Evolutionary conservation across 2,797 vertebrate species (phyloP).

Genomic region (Tangara arthus): DNA sequence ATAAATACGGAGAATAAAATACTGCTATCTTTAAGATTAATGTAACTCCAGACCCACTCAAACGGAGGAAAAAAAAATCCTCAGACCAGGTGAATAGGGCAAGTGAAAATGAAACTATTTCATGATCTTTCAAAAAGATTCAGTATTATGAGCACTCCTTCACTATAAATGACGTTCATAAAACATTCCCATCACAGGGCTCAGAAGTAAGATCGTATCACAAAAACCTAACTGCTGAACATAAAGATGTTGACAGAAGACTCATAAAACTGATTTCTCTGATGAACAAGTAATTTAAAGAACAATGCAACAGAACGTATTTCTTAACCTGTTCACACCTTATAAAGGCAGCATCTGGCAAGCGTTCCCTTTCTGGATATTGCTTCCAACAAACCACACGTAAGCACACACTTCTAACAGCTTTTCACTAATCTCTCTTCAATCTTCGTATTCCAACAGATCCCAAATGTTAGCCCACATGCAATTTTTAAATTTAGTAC

Average conservation of each 20-base stretch:
- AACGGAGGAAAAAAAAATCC: background rate
- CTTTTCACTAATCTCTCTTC: background rate
- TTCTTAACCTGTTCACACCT: conserved; percentile 50
- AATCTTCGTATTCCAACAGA: background rate
- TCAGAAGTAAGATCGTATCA: background rate
- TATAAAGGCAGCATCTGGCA: conserved; percentile 34
- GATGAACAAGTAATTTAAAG: background rate
- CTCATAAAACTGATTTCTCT: background rate
- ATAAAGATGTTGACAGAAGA: background rate
- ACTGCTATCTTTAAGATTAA: background rate
- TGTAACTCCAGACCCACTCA: background rate
- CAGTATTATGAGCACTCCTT: background rate
- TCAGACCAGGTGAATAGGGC: background rate
- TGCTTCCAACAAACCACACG: background rate
- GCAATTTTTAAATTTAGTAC: background rate
- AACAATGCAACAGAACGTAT: conserved; percentile 3
- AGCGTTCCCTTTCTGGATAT: background rate
- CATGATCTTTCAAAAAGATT: background rate
- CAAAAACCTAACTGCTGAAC: background rate
- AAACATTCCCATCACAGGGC: background rate
- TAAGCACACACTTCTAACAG: background rate
- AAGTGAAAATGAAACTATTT: background rate
- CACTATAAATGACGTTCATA: background rate
- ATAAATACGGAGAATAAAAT: background rate
- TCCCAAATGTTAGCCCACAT: background rate